These are phyloP conservation scores for Enoplolaimus lenunculus DNA, from an alignment of 2,888 invertebrate species.

Conservation along the genomic window DNA sequence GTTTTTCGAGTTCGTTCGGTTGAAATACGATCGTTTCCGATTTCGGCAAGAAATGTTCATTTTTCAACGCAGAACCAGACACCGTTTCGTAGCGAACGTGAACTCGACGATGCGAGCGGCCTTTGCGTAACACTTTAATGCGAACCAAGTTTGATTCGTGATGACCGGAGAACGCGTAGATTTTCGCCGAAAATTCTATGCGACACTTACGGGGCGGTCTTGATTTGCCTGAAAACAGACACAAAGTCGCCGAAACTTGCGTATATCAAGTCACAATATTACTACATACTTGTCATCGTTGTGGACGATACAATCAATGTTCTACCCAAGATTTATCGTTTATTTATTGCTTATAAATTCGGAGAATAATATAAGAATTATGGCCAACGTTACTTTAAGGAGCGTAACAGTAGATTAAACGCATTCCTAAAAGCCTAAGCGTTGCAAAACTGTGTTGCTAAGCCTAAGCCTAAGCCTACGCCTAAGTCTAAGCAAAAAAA, in stretches of 20 bases:
- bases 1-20: conserved; percentile 46
- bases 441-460: no score
- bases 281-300: no score
- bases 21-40: conserved; percentile 48
- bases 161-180: conserved; percentile 29
- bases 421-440: no score
- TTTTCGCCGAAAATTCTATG: conserved; percentile 30
- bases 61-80: conserved; percentile 50
- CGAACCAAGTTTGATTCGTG: conserved; percentile 23
- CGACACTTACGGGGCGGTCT: conserved; percentile 19
- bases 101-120: conserved; percentile 25
- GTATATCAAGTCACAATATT: no score
- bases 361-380: no score
- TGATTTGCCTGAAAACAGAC: not conserved
- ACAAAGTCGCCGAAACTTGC: not conserved
- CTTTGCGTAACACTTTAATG: conserved; percentile 28
- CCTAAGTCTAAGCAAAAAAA: no score
- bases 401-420: no score
- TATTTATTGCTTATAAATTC: no score
- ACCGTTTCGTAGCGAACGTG: conserved; percentile 48
- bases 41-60: conserved; percentile 49
- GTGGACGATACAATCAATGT: no score
- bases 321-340: no score
- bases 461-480: no score
- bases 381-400: no score